Evolutionary conservation across 1,140 invertebrate species (phyloP).

Genomic region (Oreohelix idahoensis): DNA sequence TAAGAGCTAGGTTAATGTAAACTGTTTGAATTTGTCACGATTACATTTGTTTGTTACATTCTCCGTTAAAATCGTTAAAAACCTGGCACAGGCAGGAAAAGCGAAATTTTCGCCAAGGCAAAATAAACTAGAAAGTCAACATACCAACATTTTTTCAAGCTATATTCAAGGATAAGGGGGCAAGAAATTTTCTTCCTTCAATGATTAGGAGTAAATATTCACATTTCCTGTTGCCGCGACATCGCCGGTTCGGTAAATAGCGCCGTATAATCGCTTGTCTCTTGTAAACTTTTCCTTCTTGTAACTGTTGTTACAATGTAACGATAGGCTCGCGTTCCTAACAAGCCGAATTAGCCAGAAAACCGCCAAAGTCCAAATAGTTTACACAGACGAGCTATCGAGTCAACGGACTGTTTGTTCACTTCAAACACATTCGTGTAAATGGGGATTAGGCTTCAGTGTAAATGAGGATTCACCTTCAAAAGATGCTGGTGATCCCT

Average conservation of each 20-base stretch:
- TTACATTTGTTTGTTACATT: too few relatives aligned
- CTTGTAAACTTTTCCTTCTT: slow-evolving; percentile 2
- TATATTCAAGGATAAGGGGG: not conserved
- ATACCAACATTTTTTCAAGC: not conserved
- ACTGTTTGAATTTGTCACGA: too few relatives aligned
- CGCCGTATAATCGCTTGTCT: not conserved
- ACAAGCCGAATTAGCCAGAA: slow-evolving; percentile 31
- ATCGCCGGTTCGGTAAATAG: not conserved
- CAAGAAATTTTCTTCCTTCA: not conserved
- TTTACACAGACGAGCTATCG: slow-evolving; percentile 30
- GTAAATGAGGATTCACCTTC: slow-evolving; percentile 33
- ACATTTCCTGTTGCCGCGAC: slow-evolving; percentile 21
- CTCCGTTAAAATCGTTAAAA: too few relatives aligned
- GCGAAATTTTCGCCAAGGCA: not conserved
- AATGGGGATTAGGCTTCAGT: slow-evolving; percentile 11
- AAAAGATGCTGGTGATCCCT: slow-evolving; percentile 15
- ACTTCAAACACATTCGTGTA: slow-evolving; percentile 35
- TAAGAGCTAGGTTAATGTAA: too few relatives aligned
- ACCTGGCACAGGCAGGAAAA: not conserved
- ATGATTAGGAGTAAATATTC: slow-evolving; percentile 6
- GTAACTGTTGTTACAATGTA: slow-evolving; percentile 25
- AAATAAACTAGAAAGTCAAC: not conserved
- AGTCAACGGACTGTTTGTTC: slow-evolving; percentile 20
- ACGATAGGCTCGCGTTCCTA: slow-evolving; percentile 10
- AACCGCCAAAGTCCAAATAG: slow-evolving; percentile 37